Percentiles rank a stretch among this genome's conserved stretches.
These are phyloP conservation scores for Sebastes minor DNA, from an alignment of 2,797 vertebrate genomes.

Conservation along the genomic window DNA sequence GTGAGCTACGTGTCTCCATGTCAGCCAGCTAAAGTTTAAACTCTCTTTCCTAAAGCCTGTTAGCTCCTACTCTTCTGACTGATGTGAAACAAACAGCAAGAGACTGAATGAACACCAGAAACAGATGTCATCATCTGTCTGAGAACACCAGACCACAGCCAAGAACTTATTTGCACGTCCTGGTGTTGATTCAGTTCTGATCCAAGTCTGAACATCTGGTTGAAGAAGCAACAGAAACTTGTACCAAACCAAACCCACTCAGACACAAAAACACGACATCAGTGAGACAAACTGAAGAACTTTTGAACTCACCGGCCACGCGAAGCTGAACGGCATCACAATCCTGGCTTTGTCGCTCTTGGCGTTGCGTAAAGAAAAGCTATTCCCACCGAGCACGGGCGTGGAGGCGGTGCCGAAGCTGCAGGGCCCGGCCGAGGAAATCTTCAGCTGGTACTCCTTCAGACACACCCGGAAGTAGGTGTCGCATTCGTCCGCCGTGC, in stretches of 20 bases:
- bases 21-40: background rate
- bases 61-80: background rate
- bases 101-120: background rate
- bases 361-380: conserved; percentile 82
- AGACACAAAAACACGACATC: background rate
- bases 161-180: background rate
- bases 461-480: conserved; percentile 93
- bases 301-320: conserved; percentile 92
- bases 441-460: conserved; percentile 94
- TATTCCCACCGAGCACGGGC: conserved; percentile 91
- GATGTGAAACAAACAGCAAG: background rate
- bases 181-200: background rate
- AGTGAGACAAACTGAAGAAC: background rate
- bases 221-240: background rate
- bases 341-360: conserved; percentile 85
- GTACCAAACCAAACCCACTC: background rate
- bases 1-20: background rate
- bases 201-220: background rate
- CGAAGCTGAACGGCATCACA: conserved; percentile 91
- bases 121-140: background rate
- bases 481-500: conserved; percentile 87
- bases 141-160: background rate
- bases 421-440: conserved; percentile 88
- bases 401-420: conserved; percentile 91
- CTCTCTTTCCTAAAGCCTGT: background rate